These are phyloP conservation scores for Phortica magna DNA, from an alignment of 2,888 invertebrate species.

Conservation along the genomic window DNA sequence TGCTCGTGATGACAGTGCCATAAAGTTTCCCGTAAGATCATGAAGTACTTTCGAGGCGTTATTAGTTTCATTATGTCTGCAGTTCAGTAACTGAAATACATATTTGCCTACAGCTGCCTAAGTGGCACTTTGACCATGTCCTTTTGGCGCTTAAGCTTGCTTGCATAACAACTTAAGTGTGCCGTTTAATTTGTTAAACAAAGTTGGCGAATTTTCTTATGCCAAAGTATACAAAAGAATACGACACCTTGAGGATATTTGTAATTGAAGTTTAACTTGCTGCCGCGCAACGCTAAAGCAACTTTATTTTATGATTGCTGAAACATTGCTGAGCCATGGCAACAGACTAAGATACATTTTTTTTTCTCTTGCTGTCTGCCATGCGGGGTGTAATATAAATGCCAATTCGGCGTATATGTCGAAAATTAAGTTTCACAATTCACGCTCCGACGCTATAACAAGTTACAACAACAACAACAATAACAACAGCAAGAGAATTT, in stretches of 20 bases:
- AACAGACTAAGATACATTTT: background rate
- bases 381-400: background rate
- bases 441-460: slow-evolving; percentile 46
- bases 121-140: background rate
- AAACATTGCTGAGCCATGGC: slow-evolving; percentile 11
- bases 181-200: slow-evolving; percentile 22
- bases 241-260: slow-evolving; percentile 24
- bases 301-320: slow-evolving; percentile 15
- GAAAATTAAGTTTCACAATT: slow-evolving; percentile 66
- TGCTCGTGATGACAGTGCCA: too few relatives aligned
- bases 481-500: slow-evolving; percentile 46
- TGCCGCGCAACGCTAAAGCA: slow-evolving; percentile 17
- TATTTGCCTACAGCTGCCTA: too few relatives aligned
- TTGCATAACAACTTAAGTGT: slow-evolving; percentile 13
- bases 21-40: too few relatives aligned
- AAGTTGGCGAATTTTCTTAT: slow-evolving; percentile 14
- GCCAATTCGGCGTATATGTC: slow-evolving; percentile 48
- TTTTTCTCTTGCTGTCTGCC: background rate
- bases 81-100: too few relatives aligned
- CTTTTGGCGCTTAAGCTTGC: background rate
- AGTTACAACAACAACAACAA: slow-evolving; percentile 20
- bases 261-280: slow-evolving; percentile 29
- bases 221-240: background rate
- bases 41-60: too few relatives aligned
- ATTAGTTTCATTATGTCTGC: too few relatives aligned